A percentile compares a stretch with the other conserved stretches of the same genome.
phyloP scores from a whole-genome alignment of 2,113 vertebrate genomes.

The Chionis minor region DNA sequence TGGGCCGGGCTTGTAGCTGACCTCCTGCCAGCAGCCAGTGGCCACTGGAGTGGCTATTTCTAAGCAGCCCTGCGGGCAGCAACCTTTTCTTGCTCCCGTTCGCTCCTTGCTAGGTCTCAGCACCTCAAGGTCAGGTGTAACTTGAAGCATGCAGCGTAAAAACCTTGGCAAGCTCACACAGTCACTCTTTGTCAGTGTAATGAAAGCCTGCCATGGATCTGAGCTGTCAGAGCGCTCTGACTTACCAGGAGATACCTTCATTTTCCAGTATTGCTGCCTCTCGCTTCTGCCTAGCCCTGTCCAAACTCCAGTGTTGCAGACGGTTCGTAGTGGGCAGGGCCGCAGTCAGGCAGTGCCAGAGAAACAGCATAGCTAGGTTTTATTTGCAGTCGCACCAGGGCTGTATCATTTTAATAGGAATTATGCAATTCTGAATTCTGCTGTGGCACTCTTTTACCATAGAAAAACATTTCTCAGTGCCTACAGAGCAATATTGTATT shows the following conservation, averaged over 20 bases:
- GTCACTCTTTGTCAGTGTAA: neutral
- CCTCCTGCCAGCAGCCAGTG: neutral
- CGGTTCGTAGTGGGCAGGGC: neutral
- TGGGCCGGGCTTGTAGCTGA: neutral
- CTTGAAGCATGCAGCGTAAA: neutral
- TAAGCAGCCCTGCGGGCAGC: neutral
- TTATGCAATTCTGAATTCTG: conserved; percentile 30
- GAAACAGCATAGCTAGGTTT: neutral
- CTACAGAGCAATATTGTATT: conserved; percentile 46
- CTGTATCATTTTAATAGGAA: neutral
- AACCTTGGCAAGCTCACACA: neutral
- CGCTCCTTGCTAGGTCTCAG: fast-evolving
- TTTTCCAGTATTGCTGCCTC: neutral
- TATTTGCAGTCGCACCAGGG: neutral
- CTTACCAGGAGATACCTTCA: neutral
- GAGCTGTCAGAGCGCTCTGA: neutral
- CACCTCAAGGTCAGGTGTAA: neutral
- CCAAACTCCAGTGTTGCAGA: neutral
- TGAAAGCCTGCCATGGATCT: neutral
- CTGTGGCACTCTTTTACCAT: conserved; percentile 8
- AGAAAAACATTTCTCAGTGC: conserved; percentile 27
- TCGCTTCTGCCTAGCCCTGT: neutral
- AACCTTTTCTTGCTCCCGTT: neutral
- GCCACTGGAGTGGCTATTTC: neutral
- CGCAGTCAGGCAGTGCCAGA: neutral